These are phyloP conservation scores for Sciurus vulgaris DNA, from an alignment of 2,797 vertebrate genomes.

Conservation along the genomic window DNA sequence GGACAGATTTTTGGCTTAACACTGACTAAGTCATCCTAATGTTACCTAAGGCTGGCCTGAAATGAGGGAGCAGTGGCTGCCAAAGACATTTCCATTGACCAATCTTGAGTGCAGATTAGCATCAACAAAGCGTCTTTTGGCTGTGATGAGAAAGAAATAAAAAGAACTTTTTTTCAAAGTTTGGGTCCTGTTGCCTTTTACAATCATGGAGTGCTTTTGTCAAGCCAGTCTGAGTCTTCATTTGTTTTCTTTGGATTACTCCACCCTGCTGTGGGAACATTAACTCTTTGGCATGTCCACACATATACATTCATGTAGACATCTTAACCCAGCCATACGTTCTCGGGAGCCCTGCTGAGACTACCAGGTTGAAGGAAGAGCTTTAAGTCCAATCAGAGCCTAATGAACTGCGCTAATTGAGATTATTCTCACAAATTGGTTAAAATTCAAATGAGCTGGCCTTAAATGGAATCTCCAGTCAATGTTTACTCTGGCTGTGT, in stretches of 20 bases:
- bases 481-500: slow-evolving; percentile 77
- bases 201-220: slow-evolving; percentile 68
- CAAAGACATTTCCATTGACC: slow-evolving; percentile 65
- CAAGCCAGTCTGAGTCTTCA: slow-evolving; percentile 50
- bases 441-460: slow-evolving; percentile 81
- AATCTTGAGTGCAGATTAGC: not conserved
- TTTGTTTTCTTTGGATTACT: slow-evolving; percentile 80
- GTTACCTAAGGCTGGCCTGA: slow-evolving; percentile 69
- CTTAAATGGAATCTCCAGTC: slow-evolving; percentile 67
- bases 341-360: not conserved
- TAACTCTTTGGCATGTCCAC: slow-evolving; percentile 76
- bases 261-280: slow-evolving; percentile 78
- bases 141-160: slow-evolving; percentile 29
- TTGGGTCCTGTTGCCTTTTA: slow-evolving; percentile 8
- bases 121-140: slow-evolving; percentile 13
- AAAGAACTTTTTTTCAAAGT: not conserved
- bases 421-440: slow-evolving; percentile 79
- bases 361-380: slow-evolving; percentile 69
- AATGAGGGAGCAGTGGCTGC: not conserved
- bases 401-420: slow-evolving; percentile 84
- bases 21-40: slow-evolving; percentile 72
- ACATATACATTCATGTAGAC: slow-evolving; percentile 42
- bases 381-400: slow-evolving; percentile 76
- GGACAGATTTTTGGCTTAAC: slow-evolving; percentile 73
- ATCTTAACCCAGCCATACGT: slow-evolving; percentile 31